Evolutionary conservation across 2,888 invertebrate genomes (phyloP).

Genomic region (Thereva nobilitata): DNA sequence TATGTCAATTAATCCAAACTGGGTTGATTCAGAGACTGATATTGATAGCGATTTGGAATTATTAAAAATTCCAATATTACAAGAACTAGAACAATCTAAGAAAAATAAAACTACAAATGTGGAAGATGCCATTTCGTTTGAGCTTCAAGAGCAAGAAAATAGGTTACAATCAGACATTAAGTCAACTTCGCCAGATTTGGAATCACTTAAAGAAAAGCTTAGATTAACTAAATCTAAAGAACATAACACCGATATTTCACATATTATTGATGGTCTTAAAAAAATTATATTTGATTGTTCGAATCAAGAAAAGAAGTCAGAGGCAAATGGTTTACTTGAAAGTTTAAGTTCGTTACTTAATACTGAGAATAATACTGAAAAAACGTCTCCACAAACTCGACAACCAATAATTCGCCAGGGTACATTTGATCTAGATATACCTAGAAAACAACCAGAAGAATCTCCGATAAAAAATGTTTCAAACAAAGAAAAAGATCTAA

Average conservation of each 20-base stretch:
- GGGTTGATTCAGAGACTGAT: conserved; percentile 39
- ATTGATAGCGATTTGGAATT: conserved; percentile 38
- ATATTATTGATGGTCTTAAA: too few species aligned
- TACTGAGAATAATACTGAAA: not conserved
- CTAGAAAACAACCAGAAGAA: not conserved
- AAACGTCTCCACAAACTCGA: conserved; percentile 8
- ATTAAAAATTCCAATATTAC: conserved; percentile 37
- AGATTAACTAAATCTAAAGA: too few species aligned
- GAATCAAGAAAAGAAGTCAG: conserved; percentile 28
- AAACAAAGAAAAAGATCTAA: not conserved
- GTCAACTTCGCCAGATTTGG: too few species aligned
- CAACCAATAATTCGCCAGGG: conserved; percentile 47
- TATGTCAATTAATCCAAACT: conserved; percentile 37
- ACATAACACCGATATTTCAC: too few species aligned
- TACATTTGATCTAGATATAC: conserved; percentile 48
- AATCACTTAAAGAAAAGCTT: too few species aligned
- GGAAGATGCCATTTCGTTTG: not conserved
- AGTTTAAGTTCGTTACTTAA: not conserved
- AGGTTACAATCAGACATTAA: too few species aligned
- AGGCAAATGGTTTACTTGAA: conserved; percentile 35
- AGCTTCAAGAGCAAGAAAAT: not conserved
- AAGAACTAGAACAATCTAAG: conserved; percentile 22
- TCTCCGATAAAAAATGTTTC: not conserved
- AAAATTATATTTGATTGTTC: not conserved
- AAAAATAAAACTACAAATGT: not conserved